These are phyloP conservation scores for Coreoperca whiteheadi DNA, from an alignment of 2,113 vertebrate species.

Conservation along the genomic window DNA sequence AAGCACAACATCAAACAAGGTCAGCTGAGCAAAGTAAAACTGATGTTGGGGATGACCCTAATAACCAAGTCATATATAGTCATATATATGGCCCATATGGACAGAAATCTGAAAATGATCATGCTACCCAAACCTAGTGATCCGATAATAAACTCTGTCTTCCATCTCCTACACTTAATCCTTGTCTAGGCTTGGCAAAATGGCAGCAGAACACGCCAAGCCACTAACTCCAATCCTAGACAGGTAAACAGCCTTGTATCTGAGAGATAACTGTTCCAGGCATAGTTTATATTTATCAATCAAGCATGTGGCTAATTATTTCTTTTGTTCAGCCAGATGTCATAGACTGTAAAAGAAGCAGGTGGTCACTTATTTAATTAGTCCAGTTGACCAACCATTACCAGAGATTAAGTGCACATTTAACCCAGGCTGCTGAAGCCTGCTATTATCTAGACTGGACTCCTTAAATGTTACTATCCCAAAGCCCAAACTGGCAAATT, in stretches of 20 bases:
- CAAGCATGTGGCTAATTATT: constrained; percentile 75
- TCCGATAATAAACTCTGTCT: constrained; percentile 53
- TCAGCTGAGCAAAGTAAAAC: background rate
- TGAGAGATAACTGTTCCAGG: constrained; percentile 60
- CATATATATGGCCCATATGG: constrained; percentile 68
- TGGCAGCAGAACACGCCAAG: constrained; percentile 67
- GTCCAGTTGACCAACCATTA: constrained; percentile 74
- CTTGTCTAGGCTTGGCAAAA: constrained; percentile 65
- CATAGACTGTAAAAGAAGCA: constrained; percentile 76
- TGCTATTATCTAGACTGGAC: constrained; percentile 20
- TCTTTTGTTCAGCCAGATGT: constrained; percentile 86
- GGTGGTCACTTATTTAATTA: constrained; percentile 85
- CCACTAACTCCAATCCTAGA: constrained; percentile 72
- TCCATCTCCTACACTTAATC: constrained; percentile 71
- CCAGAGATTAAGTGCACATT: constrained; percentile 72
- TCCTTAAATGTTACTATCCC: constrained; percentile 22
- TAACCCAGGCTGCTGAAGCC: constrained; percentile 42
- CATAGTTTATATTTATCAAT: constrained; percentile 70
- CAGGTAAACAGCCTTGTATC: constrained; percentile 67
- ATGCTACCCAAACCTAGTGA: constrained; percentile 51
- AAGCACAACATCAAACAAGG: background rate
- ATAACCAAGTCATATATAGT: background rate
- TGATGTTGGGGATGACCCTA: background rate
- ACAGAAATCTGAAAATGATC: constrained; percentile 55
- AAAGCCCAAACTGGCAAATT: constrained; percentile 43